Conservation (phyloP, 2,888 invertebrate genomes). For the Meloe dianella region DNA sequence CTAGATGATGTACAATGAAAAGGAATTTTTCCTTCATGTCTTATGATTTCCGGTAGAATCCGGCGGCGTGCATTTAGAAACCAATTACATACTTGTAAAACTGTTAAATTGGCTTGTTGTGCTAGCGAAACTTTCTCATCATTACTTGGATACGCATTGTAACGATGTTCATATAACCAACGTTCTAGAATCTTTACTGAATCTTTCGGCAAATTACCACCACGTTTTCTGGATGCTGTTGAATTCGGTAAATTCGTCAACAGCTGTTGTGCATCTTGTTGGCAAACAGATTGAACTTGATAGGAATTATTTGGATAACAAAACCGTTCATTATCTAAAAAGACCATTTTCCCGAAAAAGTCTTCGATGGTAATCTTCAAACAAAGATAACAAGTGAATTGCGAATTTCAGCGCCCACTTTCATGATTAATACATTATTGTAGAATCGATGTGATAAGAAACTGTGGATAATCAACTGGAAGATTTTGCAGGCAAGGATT, state of each 20-base stretch:
- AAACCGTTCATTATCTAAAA: conserved; percentile 51
- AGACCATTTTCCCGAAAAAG: conserved; percentile 30
- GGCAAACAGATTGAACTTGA: conserved; percentile 51
- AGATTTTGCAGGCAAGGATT: too few relatives aligned
- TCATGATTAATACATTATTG: too few relatives aligned
- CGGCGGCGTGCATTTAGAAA: conserved; percentile 93
- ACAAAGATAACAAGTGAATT: background rate
- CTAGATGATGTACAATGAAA: conserved; percentile 91
- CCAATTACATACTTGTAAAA: conserved; percentile 95
- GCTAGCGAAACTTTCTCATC: conserved; percentile 88
- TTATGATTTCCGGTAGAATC: conserved; percentile 91
- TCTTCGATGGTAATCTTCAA: background rate
- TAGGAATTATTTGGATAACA: conserved; percentile 52
- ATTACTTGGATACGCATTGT: conserved; percentile 94
- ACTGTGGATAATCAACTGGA: too few relatives aligned
- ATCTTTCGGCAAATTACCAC: conserved; percentile 91
- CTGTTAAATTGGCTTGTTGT: conserved; percentile 84
- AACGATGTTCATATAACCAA: conserved; percentile 93
- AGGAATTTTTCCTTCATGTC: conserved; percentile 90
- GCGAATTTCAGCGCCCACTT: background rate
- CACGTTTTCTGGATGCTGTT: conserved; percentile 75
- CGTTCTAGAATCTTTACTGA: conserved; percentile 90
- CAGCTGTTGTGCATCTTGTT: conserved; percentile 52
- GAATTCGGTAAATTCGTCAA: conserved; percentile 47
- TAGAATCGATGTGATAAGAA: too few relatives aligned